These are phyloP conservation scores for Podabrus alpinus DNA, from an alignment of 2,888 invertebrate genomes.

Conservation along the genomic window DNA sequence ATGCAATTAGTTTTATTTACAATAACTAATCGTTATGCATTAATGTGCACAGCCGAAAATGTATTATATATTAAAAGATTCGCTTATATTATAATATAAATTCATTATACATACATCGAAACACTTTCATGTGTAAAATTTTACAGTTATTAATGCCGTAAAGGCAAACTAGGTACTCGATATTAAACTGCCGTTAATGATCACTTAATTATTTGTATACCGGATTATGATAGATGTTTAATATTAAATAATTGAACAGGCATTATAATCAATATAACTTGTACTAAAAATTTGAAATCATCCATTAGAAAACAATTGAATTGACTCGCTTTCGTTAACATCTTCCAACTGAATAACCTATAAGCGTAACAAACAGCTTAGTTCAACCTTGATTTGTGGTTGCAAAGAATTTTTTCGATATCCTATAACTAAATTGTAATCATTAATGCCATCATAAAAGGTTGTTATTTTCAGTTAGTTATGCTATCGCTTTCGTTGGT, in stretches of 20 bases:
- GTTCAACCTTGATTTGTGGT: constrained; percentile 24
- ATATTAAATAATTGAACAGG: neutral
- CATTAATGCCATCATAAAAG: constrained; percentile 4
- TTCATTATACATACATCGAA: neutral
- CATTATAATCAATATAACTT: neutral
- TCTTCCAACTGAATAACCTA: neutral
- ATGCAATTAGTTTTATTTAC: neutral
- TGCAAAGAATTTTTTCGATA: constrained; percentile 10
- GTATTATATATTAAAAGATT: neutral
- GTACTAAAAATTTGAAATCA: neutral
- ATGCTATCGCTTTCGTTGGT: neutral
- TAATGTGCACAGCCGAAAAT: neutral
- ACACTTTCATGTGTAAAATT: constrained; percentile 17
- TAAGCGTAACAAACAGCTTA: constrained; percentile 6
- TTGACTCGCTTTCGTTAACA: neutral
- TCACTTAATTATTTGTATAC: neutral
- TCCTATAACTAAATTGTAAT: constrained; percentile 19
- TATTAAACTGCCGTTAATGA: constrained; percentile 21
- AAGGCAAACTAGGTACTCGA: constrained; percentile 8
- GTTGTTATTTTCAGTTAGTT: constrained; percentile 5
- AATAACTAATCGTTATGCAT: neutral
- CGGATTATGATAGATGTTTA: neutral
- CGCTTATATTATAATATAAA: neutral
- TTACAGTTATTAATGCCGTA: constrained; percentile 18
- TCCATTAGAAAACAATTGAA: neutral